Conservation (phyloP, 2,113 vertebrate species). For the Perca flavescens region DNA sequence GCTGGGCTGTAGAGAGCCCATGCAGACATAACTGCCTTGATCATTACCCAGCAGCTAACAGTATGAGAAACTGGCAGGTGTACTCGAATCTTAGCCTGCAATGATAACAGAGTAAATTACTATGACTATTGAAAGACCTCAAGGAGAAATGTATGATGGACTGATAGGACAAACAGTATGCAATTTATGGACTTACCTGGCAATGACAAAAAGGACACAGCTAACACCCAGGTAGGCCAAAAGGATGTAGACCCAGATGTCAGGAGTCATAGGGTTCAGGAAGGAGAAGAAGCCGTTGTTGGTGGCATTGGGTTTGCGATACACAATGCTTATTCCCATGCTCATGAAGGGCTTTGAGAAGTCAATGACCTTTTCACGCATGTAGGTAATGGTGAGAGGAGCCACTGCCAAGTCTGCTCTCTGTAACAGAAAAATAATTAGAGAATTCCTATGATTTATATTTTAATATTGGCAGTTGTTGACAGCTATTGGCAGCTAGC, state of each 20-base stretch:
- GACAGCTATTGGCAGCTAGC: not conserved
- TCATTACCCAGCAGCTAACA: conserved; percentile 62
- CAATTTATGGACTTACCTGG: conserved; percentile 87
- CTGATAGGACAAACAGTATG: conserved; percentile 1
- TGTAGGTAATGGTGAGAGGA: conserved; percentile 96
- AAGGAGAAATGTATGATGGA: conserved; percentile 18
- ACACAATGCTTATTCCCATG: conserved; percentile 97
- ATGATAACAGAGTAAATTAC: conserved; percentile 58
- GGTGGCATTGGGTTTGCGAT: conserved; percentile 95
- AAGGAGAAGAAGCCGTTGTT: conserved; percentile 99
- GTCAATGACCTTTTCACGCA: conserved; percentile 96
- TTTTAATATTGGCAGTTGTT: not conserved
- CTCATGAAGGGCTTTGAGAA: conserved; percentile 99
- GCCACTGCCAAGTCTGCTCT: conserved; percentile 97
- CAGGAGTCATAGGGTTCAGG: conserved; percentile 96
- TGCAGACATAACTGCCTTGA: conserved; percentile 69
- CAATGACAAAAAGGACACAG: conserved; percentile 98
- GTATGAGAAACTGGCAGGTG: conserved; percentile 40
- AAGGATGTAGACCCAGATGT: conserved; percentile 99
- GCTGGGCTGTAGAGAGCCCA: conserved; percentile 47
- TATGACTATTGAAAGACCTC: conserved; percentile 42
- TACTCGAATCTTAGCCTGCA: conserved; percentile 28
- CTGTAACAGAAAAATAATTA: conserved; percentile 71
- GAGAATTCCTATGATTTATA: not conserved
- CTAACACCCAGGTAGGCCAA: conserved; percentile 98